Evolutionary conservation across 2,888 invertebrate species (phyloP).

Genomic region (Tinea pellionella): DNA sequence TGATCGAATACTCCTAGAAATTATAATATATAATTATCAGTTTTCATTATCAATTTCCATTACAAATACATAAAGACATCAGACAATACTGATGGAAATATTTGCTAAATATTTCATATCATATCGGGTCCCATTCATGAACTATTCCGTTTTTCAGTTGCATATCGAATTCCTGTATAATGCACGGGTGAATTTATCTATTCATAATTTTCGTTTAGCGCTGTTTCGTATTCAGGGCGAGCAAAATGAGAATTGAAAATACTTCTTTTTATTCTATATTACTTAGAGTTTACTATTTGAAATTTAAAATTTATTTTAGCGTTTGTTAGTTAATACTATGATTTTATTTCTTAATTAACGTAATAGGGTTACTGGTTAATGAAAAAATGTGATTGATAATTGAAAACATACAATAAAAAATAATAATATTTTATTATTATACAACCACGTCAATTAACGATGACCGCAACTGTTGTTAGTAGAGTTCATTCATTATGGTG

Average conservation of each 20-base stretch:
- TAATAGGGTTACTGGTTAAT: too few species aligned
- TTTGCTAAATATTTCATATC: neutral
- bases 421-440: too few species aligned
- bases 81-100: neutral
- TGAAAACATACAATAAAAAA: too few species aligned
- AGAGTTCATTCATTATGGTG: too few species aligned
- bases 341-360: neutral
- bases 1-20: too few species aligned
- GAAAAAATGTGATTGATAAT: too few species aligned
- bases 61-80: neutral
- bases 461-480: too few species aligned
- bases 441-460: too few species aligned
- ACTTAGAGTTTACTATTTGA: neutral
- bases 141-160: neutral
- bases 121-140: neutral
- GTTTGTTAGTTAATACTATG: neutral
- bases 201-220: neutral
- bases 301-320: neutral
- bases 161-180: neutral
- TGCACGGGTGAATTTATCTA: neutral
- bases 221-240: neutral
- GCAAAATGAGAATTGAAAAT: neutral
- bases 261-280: neutral
- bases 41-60: neutral
- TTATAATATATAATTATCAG: too few species aligned